Evolutionary conservation across 2,797 vertebrate genomes (phyloP).

Genomic region (Phaenicophaeus curvirostris): DNA sequence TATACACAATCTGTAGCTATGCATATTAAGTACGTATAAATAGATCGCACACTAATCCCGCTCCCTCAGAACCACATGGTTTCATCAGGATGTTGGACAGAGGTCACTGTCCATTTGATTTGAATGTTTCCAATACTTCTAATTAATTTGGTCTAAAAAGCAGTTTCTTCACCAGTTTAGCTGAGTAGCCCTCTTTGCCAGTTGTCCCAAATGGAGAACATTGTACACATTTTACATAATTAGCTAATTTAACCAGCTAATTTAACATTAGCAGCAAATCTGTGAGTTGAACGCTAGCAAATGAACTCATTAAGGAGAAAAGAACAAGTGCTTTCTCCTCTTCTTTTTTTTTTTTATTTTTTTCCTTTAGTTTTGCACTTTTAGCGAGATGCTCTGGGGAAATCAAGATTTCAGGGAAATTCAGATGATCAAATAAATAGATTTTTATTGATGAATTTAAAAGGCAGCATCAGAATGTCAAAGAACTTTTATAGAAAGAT

Average conservation of each 20-base stretch:
- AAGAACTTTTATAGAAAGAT: neutral
- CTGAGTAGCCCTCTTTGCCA: conserved; percentile 1
- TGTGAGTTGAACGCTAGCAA: conserved; percentile 31
- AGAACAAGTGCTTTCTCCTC: neutral
- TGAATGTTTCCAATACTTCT: neutral
- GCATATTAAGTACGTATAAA: neutral
- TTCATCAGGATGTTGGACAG: neutral
- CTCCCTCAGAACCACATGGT: neutral
- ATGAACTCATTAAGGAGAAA: conserved; percentile 49
- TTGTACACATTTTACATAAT: conserved; percentile 42
- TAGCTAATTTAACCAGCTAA: conserved; percentile 58
- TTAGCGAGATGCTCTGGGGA: conserved; percentile 23
- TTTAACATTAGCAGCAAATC: conserved; percentile 54
- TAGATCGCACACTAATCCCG: rapidly evolving
- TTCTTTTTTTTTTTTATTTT: neutral
- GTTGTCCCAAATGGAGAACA: neutral
- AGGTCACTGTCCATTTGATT: neutral
- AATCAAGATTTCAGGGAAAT: conserved; percentile 34
- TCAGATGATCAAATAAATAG: conserved; percentile 37
- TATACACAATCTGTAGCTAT: neutral
- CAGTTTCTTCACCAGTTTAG: neutral
- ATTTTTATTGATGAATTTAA: conserved; percentile 2
- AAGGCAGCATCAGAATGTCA: neutral
- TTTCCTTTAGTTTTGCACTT: neutral
- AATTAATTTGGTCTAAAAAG: neutral